These are phyloP conservation scores for Rhinoderma darwinii DNA, from an alignment of 2,113 vertebrate species.

Conservation along the genomic window DNA sequence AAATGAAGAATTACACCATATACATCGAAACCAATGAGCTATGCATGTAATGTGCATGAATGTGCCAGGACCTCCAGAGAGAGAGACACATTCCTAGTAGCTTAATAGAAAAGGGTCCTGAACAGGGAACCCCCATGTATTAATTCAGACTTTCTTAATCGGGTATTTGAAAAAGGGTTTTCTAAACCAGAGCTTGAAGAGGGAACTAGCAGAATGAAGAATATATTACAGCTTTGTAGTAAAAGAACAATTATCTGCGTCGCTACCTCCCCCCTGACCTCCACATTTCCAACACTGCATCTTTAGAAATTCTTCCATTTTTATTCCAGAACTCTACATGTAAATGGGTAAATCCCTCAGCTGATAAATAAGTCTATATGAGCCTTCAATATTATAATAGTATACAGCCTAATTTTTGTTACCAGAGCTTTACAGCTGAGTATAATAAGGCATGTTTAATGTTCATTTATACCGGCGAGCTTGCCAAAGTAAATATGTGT, in stretches of 20 bases:
- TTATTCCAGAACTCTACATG: not conserved
- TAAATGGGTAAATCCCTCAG: not conserved
- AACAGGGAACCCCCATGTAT: no score
- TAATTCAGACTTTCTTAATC: no score
- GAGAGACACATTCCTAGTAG: no score
- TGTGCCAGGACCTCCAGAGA: no score
- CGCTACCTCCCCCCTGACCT: not conserved
- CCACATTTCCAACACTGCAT: not conserved
- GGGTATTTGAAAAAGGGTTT: no score
- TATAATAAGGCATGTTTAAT: not conserved
- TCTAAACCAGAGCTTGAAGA: no score
- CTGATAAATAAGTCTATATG: not conserved
- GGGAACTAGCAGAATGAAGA: not conserved
- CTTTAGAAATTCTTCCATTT: not conserved
- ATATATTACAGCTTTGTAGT: not conserved
- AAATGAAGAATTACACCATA: no score
- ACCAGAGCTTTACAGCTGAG: not conserved
- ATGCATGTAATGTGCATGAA: no score
- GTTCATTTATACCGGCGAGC: not conserved
- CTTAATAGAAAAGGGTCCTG: no score
- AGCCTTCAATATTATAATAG: not conserved
- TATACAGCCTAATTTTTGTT: not conserved
- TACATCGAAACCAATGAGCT: no score
- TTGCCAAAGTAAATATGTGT: conserved; percentile 10
- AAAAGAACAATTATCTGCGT: not conserved